A percentile compares a stretch with the other conserved stretches of the same genome.
phyloP scores from a whole-genome alignment of 2,888 invertebrate species.

The Diaperis boleti region DNA sequence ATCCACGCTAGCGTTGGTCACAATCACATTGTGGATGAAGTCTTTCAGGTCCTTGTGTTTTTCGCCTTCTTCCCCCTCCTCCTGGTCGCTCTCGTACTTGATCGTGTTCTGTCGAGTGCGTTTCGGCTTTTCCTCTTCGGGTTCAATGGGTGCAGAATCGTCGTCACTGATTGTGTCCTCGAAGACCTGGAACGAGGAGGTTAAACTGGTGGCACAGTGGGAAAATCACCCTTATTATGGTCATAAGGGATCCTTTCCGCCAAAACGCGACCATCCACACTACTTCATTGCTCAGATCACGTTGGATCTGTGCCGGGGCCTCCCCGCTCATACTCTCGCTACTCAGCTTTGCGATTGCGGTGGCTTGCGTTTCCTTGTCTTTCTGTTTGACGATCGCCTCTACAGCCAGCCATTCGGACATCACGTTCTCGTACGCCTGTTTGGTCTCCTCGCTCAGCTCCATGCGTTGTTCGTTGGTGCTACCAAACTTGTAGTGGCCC shows the following conservation, averaged over 20 bases:
- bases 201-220: too few relatives aligned
- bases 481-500: slow-evolving; percentile 86
- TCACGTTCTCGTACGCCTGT: slow-evolving; percentile 83
- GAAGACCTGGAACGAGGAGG: slow-evolving; percentile 57
- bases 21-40: slow-evolving; percentile 74
- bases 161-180: slow-evolving; percentile 63
- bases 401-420: slow-evolving; percentile 96
- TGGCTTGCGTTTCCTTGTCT: slow-evolving; percentile 86
- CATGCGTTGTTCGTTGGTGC: slow-evolving; percentile 74
- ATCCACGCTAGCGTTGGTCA: slow-evolving; percentile 80
- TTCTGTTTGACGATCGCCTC: slow-evolving; percentile 90
- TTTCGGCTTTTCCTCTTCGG: slow-evolving; percentile 56
- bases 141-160: slow-evolving; percentile 57
- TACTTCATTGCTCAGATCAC: slow-evolving; percentile 70
- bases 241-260: too few relatives aligned
- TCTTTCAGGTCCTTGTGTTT: slow-evolving; percentile 55
- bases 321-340: slow-evolving; percentile 76
- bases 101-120: slow-evolving; percentile 62
- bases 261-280: too few relatives aligned
- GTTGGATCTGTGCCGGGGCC: slow-evolving; percentile 62
- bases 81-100: slow-evolving; percentile 60
- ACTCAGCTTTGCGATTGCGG: slow-evolving; percentile 87
- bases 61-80: slow-evolving; percentile 45
- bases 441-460: slow-evolving; percentile 77
- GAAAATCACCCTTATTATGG: too few relatives aligned